A percentile compares a stretch with the other conserved stretches of the same genome.
Conservation (phyloP, 2,113 vertebrate species). For the Pachypanchax playfairii region DNA sequence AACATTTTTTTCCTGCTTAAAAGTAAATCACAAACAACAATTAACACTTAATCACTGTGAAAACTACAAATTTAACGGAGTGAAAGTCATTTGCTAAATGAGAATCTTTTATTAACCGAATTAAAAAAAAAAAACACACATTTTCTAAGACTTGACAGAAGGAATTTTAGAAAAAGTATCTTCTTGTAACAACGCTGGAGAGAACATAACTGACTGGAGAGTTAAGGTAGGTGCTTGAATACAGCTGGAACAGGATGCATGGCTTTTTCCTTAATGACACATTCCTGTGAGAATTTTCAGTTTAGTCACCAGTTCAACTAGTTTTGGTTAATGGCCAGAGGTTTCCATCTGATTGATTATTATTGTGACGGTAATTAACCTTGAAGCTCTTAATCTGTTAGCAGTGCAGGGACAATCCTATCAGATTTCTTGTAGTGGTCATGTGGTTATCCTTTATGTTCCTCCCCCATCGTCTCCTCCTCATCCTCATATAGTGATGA, state of each 20-base stretch:
- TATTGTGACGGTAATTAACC: neutral
- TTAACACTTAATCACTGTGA: neutral
- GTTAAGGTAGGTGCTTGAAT: constrained; percentile 14
- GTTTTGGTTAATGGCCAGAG: constrained; percentile 1
- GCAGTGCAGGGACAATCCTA: constrained; percentile 12
- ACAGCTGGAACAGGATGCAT: constrained; percentile 9
- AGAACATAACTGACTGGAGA: neutral
- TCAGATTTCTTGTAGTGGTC: constrained; percentile 5
- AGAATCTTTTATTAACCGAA: constrained; percentile 13
- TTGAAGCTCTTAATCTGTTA: constrained; percentile 13
- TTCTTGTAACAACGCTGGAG: too few species aligned
- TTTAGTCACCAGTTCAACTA: neutral
- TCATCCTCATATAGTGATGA: constrained; percentile 87
- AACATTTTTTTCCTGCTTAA: neutral
- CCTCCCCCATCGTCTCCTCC: neutral
- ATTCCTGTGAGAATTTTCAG: constrained; percentile 7
- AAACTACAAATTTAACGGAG: neutral
- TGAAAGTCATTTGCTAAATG: neutral
- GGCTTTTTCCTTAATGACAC: constrained; percentile 26
- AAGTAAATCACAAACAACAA: constrained; percentile 2
- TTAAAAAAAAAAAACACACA: neutral
- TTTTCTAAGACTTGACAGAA: neutral
- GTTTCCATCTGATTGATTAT: constrained; percentile 5
- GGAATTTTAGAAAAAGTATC: neutral
- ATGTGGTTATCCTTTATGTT: constrained; percentile 9